Conservation (phyloP, 1,140 invertebrate species). For the Temnothorax longispinosus region DNA sequence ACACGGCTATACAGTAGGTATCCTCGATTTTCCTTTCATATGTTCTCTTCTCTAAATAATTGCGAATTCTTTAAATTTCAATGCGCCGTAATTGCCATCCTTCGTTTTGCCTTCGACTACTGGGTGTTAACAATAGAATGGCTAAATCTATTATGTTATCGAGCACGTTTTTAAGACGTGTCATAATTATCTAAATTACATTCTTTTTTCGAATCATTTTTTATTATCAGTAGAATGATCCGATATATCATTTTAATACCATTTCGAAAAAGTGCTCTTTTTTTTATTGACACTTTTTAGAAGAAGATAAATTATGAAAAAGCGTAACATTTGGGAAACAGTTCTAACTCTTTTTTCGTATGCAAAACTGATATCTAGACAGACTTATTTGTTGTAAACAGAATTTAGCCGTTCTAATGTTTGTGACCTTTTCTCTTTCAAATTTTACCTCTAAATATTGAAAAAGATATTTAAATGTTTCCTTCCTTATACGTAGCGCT, state of each 20-base stretch:
- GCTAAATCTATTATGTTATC: constrained; percentile 7
- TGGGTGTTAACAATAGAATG: constrained; percentile 43
- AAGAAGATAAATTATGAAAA: background rate
- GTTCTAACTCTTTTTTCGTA: background rate
- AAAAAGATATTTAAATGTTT: constrained; percentile 44
- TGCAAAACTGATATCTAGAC: background rate
- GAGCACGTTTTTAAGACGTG: background rate
- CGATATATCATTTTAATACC: background rate
- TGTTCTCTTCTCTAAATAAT: background rate
- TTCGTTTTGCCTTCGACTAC: constrained; percentile 39
- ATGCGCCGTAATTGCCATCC: constrained; percentile 39
- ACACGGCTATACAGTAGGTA: constrained; percentile 19
- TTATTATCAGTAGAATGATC: background rate
- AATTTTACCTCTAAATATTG: constrained; percentile 33
- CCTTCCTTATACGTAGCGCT: constrained; percentile 15
- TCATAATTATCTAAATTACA: background rate
- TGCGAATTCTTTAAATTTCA: constrained; percentile 9
- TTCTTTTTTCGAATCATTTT: background rate
- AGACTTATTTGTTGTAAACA: background rate
- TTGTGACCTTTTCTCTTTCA: constrained; percentile 10
- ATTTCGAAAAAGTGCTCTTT: background rate
- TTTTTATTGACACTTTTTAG: background rate
- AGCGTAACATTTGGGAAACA: background rate
- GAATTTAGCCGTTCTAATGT: constrained; percentile 31
- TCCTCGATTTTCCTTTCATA: background rate